Percentiles rank a stretch among this genome's conserved stretches.
Evolutionary conservation across 2,888 invertebrate species (phyloP).

Genomic region (Steinernema carpocapsae): DNA sequence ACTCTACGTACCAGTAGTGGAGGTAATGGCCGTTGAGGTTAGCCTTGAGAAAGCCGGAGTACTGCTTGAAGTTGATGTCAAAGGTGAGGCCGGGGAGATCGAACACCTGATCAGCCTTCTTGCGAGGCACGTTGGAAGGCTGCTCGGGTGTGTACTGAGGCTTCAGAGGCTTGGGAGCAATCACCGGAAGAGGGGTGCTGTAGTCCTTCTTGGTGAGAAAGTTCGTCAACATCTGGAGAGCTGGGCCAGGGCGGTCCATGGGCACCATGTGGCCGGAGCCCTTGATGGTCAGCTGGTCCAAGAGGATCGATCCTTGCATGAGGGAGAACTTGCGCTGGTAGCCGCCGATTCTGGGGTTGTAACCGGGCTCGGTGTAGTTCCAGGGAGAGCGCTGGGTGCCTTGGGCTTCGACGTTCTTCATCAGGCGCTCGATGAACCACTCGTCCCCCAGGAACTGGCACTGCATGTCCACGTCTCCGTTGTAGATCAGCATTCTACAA

Average conservation of each 20-base stretch:
- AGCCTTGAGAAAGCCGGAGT: slow-evolving; percentile 69
- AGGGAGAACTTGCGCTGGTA: slow-evolving; percentile 54
- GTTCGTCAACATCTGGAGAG: slow-evolving; percentile 78
- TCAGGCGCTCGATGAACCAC: slow-evolving; percentile 59
- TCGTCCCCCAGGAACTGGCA: slow-evolving; percentile 63
- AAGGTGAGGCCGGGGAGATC: slow-evolving; percentile 61
- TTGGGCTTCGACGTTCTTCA: slow-evolving; percentile 30
- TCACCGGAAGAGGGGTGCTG: slow-evolving; percentile 46
- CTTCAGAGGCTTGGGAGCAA: slow-evolving; percentile 50
- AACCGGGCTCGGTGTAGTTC: slow-evolving; percentile 53
- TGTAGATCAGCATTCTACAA: slow-evolving; percentile 56
- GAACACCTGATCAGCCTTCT: slow-evolving; percentile 52
- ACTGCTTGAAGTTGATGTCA: slow-evolving; percentile 69
- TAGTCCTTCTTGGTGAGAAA: slow-evolving; percentile 70
- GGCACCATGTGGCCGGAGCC: slow-evolving; percentile 83
- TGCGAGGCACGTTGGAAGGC: not conserved
- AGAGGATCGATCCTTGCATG: slow-evolving; percentile 1
- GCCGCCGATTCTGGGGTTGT: slow-evolving; percentile 54
- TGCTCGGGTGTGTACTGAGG: slow-evolving; percentile 11
- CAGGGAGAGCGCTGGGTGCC: slow-evolving; percentile 47
- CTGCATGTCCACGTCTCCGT: slow-evolving; percentile 65
- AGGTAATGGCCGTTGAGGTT: slow-evolving; percentile 64
- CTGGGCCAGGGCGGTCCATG: slow-evolving; percentile 80
- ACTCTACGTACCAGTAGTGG: slow-evolving; percentile 71
- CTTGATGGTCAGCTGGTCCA: slow-evolving; percentile 34